phyloP scores from a whole-genome alignment of 1,140 invertebrate genomes.

The Cydia splendana region DNA sequence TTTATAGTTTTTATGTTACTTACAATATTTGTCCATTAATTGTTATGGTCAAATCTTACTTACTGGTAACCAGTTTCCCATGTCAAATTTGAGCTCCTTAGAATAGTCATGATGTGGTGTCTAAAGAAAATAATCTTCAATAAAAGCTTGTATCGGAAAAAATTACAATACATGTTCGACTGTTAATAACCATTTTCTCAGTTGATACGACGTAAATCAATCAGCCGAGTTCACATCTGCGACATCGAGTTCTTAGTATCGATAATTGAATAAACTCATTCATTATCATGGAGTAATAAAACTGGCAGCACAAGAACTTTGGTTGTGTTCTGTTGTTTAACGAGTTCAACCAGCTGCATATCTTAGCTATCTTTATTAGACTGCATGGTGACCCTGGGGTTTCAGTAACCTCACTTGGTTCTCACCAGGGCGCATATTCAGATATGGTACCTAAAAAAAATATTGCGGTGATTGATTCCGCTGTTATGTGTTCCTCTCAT shows the following conservation, averaged over 20 bases:
- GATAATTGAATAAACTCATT: constrained; percentile 78
- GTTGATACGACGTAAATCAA: constrained; percentile 56
- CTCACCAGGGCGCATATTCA: background rate
- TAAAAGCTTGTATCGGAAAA: no score
- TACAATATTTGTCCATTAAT: no score
- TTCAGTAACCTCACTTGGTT: constrained; percentile 37
- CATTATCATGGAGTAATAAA: constrained; percentile 74
- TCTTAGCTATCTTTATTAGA: constrained; percentile 72
- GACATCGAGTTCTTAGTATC: constrained; percentile 69
- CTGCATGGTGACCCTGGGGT: constrained; percentile 63
- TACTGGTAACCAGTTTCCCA: no score
- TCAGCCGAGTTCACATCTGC: constrained; percentile 48
- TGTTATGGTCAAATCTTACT: no score
- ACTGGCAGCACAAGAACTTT: constrained; percentile 60
- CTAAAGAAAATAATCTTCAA: no score
- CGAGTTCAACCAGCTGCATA: constrained; percentile 70
- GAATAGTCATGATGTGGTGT: no score
- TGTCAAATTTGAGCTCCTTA: no score
- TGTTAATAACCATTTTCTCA: background rate
- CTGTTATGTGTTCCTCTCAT: no score
- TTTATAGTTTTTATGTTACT: no score
- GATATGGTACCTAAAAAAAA: background rate
- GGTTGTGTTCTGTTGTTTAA: constrained; percentile 75
- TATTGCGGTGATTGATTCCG: no score
- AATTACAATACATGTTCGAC: no score